phyloP scores from a whole-genome alignment of 1,140 invertebrate species.

The Scaptodrosophila lebanonensis region DNA sequence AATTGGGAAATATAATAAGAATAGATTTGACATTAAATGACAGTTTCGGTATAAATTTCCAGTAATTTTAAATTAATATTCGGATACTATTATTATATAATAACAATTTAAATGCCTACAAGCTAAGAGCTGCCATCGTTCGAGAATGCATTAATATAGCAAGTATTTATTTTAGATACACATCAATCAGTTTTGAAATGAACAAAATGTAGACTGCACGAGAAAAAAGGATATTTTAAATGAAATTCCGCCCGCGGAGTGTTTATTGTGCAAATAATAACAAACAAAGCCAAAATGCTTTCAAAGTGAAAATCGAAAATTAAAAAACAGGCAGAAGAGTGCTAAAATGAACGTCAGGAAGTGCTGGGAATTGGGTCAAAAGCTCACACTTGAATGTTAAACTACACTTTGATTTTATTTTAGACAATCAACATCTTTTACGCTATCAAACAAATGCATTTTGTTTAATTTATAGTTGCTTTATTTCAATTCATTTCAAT shows the following conservation, averaged over 20 bases:
- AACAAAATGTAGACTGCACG: neutral
- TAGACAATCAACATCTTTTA: conserved; percentile 56
- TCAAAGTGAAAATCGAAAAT: neutral
- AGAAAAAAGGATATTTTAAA: conserved; percentile 5
- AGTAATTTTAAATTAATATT: no score
- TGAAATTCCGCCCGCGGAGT: conserved; percentile 55
- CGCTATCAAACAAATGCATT: conserved; percentile 46
- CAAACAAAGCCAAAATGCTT: neutral
- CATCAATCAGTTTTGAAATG: conserved; percentile 12
- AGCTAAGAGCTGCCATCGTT: no score
- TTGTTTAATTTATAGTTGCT: conserved; percentile 22
- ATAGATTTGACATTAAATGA: no score
- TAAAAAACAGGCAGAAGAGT: no score
- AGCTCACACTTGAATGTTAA: conserved; percentile 21
- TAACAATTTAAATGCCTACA: no score
- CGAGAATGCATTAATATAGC: no score
- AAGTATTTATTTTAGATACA: conserved; percentile 30
- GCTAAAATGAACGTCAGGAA: no score
- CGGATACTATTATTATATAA: no score
- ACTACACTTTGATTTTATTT: neutral
- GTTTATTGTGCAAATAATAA: conserved; percentile 4
- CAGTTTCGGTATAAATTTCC: no score
- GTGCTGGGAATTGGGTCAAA: conserved; percentile 32
- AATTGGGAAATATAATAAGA: no score
- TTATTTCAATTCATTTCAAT: conserved; percentile 5